Evolutionary conservation across 2,888 invertebrate species (phyloP), one percentile per base, ranked within the genome.

Genomic region (Phyto melanocephala): DNA sequence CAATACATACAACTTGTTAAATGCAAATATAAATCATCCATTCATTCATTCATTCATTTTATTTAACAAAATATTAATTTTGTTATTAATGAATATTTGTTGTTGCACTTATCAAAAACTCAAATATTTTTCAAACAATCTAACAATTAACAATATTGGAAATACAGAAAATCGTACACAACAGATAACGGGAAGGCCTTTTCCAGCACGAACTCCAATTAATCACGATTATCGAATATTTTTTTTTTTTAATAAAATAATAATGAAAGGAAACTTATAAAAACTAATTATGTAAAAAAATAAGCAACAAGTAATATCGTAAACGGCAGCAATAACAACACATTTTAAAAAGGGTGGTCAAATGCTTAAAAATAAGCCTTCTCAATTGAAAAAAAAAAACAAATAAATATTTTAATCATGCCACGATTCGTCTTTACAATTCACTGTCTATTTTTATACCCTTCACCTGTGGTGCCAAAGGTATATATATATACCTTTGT

Each of bases 181-280:
- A 35, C 15, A 68, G 76, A 72, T 80, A 83, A 80, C 72, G 72
- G 67, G 80, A 83, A 83, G 83, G 83, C 83, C 77, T 83, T 77
- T 70, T 63, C 37, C 33, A 52, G 70, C 80, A 81, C 80, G 81
- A 81, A 78, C 62, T 78, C 42, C 24, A 78, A 77, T 62, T 74
- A 60, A 81, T 78, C 83, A 84, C 81, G 83, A 81, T 56, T 72
- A 76, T 80, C 60, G 42, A 22, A 47, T 47, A 47, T 47, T 28
- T 28, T 6, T n/a, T n/a, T n/a, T n/a, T n/a, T n/a, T 45, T 17
- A 45, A 45, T 45, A 45, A 47, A 58, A 58, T 75, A 58, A 33
- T 67, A 47, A 35, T 47, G 47, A 75, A 65, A 54, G 54, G 33
- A 65, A 54, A 50, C 22, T 7, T 42, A 45, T 45, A 45, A 6